Conservation (phyloP, 2,888 invertebrate genomes). For the Beris morrisii region DNA sequence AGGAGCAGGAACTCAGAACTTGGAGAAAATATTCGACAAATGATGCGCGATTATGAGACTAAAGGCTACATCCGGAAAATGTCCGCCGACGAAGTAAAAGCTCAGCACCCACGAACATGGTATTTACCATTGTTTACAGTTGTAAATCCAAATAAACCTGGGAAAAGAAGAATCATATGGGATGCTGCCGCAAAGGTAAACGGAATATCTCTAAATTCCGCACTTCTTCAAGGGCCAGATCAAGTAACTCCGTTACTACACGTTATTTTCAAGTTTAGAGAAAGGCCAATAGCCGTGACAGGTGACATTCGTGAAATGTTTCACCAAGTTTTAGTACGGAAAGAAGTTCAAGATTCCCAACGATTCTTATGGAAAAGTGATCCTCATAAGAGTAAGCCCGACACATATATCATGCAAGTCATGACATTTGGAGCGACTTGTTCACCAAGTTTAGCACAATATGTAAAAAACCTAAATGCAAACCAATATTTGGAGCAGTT, state of each 20-base stretch:
- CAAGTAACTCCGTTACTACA: constrained; percentile 45
- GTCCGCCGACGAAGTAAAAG: background rate
- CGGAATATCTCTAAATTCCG: constrained; percentile 44
- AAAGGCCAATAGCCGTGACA: constrained; percentile 45
- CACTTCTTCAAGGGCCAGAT: constrained; percentile 47
- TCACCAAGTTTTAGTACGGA: background rate
- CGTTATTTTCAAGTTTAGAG: constrained; percentile 49
- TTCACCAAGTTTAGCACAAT: constrained; percentile 35
- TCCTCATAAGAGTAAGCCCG: constrained; percentile 28
- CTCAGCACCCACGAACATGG: background rate
- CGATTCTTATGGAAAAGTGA: constrained; percentile 44
- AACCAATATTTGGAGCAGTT: constrained; percentile 35
- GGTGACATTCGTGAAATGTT: constrained; percentile 45
- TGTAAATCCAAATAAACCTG: constrained; percentile 8
- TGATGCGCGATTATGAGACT: background rate
- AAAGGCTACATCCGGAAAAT: constrained; percentile 6
- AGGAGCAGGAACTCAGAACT: background rate
- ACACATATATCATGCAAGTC: constrained; percentile 38
- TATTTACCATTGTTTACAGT: constrained; percentile 7
- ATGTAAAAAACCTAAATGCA: constrained; percentile 39
- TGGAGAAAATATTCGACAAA: background rate
- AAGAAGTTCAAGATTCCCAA: constrained; percentile 44
- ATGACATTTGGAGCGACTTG: constrained; percentile 34
- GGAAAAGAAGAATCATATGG: constrained; percentile 10
- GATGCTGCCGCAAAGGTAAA: constrained; percentile 27